Base-by-base conservation (phyloP, 1,140 invertebrate species). In the Camponotus floridanus region DNA sequence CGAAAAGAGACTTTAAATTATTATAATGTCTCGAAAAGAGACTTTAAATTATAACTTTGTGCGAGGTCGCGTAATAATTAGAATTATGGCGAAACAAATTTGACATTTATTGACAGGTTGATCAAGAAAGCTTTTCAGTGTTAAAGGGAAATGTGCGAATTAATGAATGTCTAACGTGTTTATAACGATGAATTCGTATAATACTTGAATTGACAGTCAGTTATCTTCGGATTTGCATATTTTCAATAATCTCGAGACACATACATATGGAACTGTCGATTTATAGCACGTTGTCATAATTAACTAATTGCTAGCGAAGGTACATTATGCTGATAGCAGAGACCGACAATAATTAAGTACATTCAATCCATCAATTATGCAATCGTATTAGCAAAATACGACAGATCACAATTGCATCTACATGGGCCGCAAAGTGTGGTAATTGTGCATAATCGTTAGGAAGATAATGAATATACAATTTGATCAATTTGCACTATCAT, bases 331-430 rank as follows among this genome's bases (percentile, higher is more conserved):
- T 59, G 33, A 21, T 51, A 15, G 4, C 11, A 9, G 51, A 39
- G 9, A 6, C 36, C 39, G 7, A 39, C 42, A 33, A 78, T 85
- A 85, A 85, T 85, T 85, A 76, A 85, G 61, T 78, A 64, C 18
- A 70, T 78, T 51, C 81, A 51, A 67, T 78, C 74, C 73, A 57
- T 85, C 59, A 85, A 85, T 85, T 85, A 85, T 65, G n/a, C 73
- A 61, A 78, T 55, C 21, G 26, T 78, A 85, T 78, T 78, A 78
- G 71, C 21, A 3, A 76, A 64, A 13, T 76, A 78, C 73, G 48
- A 65, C 48, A 76, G 81, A 42, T 76, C 42, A 36, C 73, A 76
- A 85, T 85, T 65, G 59, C 81, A 51, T 84, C n/a, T 74, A 64
- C 57, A 64, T 65, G 39, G 59, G 67, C 68, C 55, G 55, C 55